These are phyloP conservation scores for Schizopygopsis malacanthus DNA, from an alignment of 2,797 vertebrate genomes.

Conservation along the genomic window DNA sequence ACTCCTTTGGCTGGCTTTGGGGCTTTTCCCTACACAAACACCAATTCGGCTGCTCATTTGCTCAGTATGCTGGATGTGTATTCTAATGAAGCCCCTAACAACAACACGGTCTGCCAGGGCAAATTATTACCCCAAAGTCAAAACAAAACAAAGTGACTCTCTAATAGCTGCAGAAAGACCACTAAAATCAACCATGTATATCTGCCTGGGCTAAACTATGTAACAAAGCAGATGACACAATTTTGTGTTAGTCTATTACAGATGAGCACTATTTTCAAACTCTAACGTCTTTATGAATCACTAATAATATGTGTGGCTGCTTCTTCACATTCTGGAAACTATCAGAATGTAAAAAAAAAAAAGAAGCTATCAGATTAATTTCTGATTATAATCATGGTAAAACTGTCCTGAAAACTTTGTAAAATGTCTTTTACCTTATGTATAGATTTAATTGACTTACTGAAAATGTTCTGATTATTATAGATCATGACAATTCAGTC, in stretches of 20 bases:
- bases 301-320: slow-evolving; percentile 73
- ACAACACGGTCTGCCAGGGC: slow-evolving; percentile 82
- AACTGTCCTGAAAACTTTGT: not conserved
- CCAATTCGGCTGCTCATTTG: slow-evolving; percentile 79
- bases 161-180: slow-evolving; percentile 70
- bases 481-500: no score
- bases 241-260: slow-evolving; percentile 70
- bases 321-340: not conserved
- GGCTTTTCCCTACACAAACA: slow-evolving; percentile 73
- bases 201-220: slow-evolving; percentile 73
- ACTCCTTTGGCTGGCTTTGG: slow-evolving; percentile 72
- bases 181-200: slow-evolving; percentile 76
- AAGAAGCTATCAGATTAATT: not conserved
- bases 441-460: not conserved
- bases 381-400: not conserved
- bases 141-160: slow-evolving; percentile 79
- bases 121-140: slow-evolving; percentile 86
- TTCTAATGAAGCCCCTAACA: slow-evolving; percentile 84
- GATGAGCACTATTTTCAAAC: slow-evolving; percentile 67
- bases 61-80: slow-evolving; percentile 80
- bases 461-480: not conserved
- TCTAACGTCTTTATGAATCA: slow-evolving; percentile 71
- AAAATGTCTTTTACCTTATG: not conserved
- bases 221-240: slow-evolving; percentile 67
- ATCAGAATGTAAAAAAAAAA: not conserved